phyloP scores from a whole-genome alignment of 2,797 vertebrate species.

The Micropoecilia bifurca region DNA sequence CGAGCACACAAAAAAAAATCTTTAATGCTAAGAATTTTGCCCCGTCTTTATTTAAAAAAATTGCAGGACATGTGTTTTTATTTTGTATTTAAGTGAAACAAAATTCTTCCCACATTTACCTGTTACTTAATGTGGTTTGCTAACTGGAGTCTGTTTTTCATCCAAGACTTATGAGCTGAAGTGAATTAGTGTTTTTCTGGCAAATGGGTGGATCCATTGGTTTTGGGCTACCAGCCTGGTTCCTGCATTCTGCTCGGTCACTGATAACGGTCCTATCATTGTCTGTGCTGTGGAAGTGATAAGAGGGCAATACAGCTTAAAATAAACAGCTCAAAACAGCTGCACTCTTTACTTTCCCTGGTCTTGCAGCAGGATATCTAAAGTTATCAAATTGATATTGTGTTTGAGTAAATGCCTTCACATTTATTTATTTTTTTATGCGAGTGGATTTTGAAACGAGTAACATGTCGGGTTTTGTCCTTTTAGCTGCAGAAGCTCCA shows the following conservation, averaged over 20 bases:
- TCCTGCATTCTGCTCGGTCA: slow-evolving; percentile 51
- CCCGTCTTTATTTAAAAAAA: neutral
- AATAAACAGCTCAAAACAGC: neutral
- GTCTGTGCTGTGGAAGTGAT: slow-evolving; percentile 43
- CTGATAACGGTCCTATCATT: slow-evolving; percentile 73
- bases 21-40: neutral
- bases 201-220: slow-evolving; percentile 53
- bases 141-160: neutral
- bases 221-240: slow-evolving; percentile 66
- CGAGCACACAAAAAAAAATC: neutral
- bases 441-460: neutral
- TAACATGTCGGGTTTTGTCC: slow-evolving; percentile 52
- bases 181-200: slow-evolving; percentile 1
- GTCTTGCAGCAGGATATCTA: neutral
- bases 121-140: no score
- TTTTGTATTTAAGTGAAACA: neutral
- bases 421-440: neutral
- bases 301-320: slow-evolving; percentile 29
- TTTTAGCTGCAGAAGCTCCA: slow-evolving; percentile 73
- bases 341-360: neutral
- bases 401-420: neutral
- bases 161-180: neutral
- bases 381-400: neutral
- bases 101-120: neutral
- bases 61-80: neutral